These are phyloP conservation scores for Drosophila flavopinicola DNA, from an alignment of 2,888 invertebrate genomes.

Conservation along the genomic window DNA sequence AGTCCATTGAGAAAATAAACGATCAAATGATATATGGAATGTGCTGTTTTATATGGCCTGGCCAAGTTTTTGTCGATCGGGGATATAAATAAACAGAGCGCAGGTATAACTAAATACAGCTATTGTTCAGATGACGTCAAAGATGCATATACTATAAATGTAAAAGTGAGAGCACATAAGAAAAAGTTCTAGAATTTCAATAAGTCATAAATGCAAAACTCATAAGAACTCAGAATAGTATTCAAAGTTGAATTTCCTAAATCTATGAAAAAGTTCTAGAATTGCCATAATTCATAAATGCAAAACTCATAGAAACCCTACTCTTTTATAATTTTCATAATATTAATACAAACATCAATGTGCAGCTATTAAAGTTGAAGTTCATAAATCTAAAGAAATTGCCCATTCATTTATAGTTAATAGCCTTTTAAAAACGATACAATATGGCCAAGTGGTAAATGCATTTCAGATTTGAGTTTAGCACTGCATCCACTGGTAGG, in stretches of 20 bases:
- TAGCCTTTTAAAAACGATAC: background rate
- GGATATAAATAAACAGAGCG: constrained; percentile 16
- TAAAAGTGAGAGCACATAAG: background rate
- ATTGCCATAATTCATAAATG: constrained; percentile 10
- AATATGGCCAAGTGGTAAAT: constrained; percentile 23
- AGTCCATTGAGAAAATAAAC: constrained; percentile 21
- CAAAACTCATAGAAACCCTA: constrained; percentile 2
- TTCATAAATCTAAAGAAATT: background rate
- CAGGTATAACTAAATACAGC: constrained; percentile 31
- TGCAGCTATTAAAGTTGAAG: background rate
- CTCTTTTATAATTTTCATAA: background rate
- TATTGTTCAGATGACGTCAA: constrained; percentile 8
- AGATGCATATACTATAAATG: background rate
- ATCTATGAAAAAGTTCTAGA: too few relatives aligned
- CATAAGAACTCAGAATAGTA: background rate
- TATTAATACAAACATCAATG: background rate
- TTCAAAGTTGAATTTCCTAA: too few relatives aligned
- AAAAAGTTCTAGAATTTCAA: background rate
- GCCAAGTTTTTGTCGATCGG: constrained; percentile 1
- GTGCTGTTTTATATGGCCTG: background rate
- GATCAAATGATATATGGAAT: constrained; percentile 34
- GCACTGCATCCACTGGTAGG: constrained; percentile 13
- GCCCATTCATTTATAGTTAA: constrained; percentile 17
- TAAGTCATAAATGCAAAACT: background rate
- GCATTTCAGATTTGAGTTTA: constrained; percentile 13